A percentile compares a stretch with the other conserved stretches of the same genome.
Conservation (phyloP, 2,888 invertebrate genomes). For the Mechanitis mazaeus region DNA sequence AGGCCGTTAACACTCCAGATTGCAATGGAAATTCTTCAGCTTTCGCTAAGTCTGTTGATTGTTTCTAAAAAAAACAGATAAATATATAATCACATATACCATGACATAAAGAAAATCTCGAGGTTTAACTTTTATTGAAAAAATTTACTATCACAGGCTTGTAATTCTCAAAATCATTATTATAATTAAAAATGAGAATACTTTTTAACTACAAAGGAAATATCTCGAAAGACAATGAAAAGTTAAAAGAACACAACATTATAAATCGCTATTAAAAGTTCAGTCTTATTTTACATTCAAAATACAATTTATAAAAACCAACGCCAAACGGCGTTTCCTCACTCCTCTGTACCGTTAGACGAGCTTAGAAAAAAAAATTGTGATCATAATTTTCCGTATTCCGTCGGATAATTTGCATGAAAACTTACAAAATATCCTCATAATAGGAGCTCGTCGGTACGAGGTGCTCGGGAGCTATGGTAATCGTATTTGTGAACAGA, state of each 20-base stretch:
- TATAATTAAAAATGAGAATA: too few species aligned
- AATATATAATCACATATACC: neutral
- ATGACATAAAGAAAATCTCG: neutral
- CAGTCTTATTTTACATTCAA: neutral
- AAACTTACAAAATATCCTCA: constrained; percentile 14
- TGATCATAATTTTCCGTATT: constrained; percentile 4
- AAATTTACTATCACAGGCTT: too few species aligned
- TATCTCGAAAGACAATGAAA: too few species aligned
- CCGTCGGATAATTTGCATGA: constrained; percentile 6
- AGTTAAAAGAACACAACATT: neutral
- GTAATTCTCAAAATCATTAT: too few species aligned
- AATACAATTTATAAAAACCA: neutral
- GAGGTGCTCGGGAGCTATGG: constrained; percentile 32
- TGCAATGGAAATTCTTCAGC: constrained; percentile 50
- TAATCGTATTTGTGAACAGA: constrained; percentile 52
- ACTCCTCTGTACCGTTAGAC: neutral
- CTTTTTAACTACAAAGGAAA: too few species aligned
- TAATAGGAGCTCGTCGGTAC: constrained; percentile 5
- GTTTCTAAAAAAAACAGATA: neutral
- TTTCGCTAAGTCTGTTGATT: constrained; percentile 28
- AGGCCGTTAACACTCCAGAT: constrained; percentile 53
- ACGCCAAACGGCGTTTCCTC: constrained; percentile 2
- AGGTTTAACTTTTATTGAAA: too few species aligned
- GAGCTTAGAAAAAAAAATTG: neutral
- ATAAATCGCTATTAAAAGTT: neutral